These are phyloP conservation scores for Ceratina japonica DNA, from an alignment of 1,140 invertebrate species.

Conservation along the genomic window DNA sequence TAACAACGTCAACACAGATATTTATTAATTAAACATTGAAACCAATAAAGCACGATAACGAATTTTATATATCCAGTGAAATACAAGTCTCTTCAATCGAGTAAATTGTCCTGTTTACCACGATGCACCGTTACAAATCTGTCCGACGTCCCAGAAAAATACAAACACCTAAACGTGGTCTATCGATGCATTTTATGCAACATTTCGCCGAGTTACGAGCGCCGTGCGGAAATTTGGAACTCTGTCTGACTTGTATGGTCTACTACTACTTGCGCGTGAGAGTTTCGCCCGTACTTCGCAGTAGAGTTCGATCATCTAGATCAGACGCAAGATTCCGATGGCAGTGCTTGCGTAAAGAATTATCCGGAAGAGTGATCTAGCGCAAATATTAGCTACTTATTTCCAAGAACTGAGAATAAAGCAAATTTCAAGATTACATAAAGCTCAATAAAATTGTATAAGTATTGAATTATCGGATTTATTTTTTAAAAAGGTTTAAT, in stretches of 20 bases:
- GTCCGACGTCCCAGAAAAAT: too few relatives aligned
- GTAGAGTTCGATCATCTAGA: constrained; percentile 8
- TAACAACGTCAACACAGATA: too few relatives aligned
- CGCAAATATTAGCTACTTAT: constrained; percentile 1
- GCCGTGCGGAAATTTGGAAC: neutral
- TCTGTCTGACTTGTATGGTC: neutral
- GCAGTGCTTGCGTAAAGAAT: neutral
- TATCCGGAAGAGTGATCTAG: neutral
- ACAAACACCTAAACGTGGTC: too few relatives aligned
- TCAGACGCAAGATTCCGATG: neutral
- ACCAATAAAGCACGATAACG: too few relatives aligned
- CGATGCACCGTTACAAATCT: too few relatives aligned
- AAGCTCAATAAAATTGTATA: neutral
- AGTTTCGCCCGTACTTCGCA: neutral
- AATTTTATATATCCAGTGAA: too few relatives aligned
- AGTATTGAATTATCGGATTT: neutral
- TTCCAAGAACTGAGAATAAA: neutral
- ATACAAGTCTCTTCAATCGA: too few relatives aligned
- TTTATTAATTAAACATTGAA: too few relatives aligned
- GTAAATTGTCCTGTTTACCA: too few relatives aligned
- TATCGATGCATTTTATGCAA: too few relatives aligned
- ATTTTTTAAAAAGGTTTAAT: neutral
- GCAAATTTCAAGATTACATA: neutral
- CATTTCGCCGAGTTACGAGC: too few relatives aligned
- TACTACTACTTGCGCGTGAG: neutral